Evolutionary conservation across 2,113 vertebrate species (phyloP), one percentile per base, ranked within the genome.

Genomic region (Recurvirostra avosetta): DNA sequence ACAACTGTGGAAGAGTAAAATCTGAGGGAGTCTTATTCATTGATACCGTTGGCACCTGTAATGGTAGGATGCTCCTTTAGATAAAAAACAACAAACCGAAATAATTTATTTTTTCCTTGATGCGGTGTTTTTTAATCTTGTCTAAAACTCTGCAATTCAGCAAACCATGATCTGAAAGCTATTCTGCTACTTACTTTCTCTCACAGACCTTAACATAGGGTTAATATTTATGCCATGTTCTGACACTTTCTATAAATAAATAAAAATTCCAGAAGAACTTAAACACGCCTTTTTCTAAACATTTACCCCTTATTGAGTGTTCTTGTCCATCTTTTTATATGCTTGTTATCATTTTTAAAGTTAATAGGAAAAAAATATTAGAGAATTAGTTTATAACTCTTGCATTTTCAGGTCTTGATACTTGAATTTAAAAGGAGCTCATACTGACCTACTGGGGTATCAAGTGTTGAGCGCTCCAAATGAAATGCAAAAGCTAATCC

Each of bases 271-370:
- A 9, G 30, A 14, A 47, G 16, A 40, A n/a, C n/a, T 22, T 29
- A 5, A 78, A 22, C 27, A 14, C 43, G 27, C 11, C 15, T 53
- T 58, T 74, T 12, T 26, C 32, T 30, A 53, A 87, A 32, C 3
- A 12, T 66, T 40, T 47, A 12, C 15, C 15, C 19, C 12, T 61
- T 5, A 3, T 0, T 3, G 15, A 8, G 6, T 26, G 25, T n/a
- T 22, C 4, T 3, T 20, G 20, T 26, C 68, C 38, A 29, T 53
- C 15, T 40, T 27, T 76, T 34, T 34, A 12, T 13, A 15, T 17
- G 25, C 38, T 63, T 52, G 15, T 34, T 56, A 0, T 30, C 1
- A 6, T 27, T 62, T 75, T 53, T 27, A 7, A 83, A 36, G 20
- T 23, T 38, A 55, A 34, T 12, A 32, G 79, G 61, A 84, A 89